phyloP scores from a whole-genome alignment of 2,113 vertebrate genomes.

The Polyodon spathula region DNA sequence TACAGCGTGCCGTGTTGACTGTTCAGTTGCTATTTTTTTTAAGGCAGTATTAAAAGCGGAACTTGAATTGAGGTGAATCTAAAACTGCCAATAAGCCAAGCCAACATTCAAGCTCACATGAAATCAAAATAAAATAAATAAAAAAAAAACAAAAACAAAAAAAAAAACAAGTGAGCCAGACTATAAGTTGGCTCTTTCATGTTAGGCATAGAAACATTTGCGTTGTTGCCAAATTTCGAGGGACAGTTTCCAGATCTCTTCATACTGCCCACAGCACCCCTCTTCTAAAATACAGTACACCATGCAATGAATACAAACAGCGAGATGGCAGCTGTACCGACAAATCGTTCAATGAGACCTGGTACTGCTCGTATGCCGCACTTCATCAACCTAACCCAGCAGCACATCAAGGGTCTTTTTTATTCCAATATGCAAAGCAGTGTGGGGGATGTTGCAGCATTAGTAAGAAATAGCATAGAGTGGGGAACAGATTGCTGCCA shows the following conservation, averaged over 20 bases:
- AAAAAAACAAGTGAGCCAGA: too few relatives aligned
- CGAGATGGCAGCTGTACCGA: too few relatives aligned
- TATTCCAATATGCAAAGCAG: too few relatives aligned
- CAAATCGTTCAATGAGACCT: background rate
- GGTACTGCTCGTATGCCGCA: too few relatives aligned
- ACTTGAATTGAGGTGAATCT: too few relatives aligned
- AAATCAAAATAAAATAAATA: background rate
- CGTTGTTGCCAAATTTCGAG: background rate
- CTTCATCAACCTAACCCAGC: background rate
- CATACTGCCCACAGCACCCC: background rate
- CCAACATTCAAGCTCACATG: slow-evolving; percentile 3
- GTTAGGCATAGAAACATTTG: too few relatives aligned
- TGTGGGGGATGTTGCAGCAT: too few relatives aligned
- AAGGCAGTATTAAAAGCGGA: too few relatives aligned
- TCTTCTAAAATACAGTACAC: background rate
- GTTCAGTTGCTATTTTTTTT: slow-evolving; percentile 1
- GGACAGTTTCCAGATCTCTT: background rate
- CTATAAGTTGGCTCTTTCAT: too few relatives aligned
- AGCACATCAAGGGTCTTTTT: too few relatives aligned
- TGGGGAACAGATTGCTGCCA: too few relatives aligned
- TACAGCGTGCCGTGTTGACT: background rate
- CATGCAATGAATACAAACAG: background rate
- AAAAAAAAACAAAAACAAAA: background rate
- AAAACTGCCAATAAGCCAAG: slow-evolving; percentile 3
- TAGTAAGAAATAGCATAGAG: too few relatives aligned